Percentiles rank a stretch among this genome's conserved stretches.
Evolutionary conservation across 2,888 invertebrate genomes (phyloP).

Genomic region (Cheilosia vernalis): DNA sequence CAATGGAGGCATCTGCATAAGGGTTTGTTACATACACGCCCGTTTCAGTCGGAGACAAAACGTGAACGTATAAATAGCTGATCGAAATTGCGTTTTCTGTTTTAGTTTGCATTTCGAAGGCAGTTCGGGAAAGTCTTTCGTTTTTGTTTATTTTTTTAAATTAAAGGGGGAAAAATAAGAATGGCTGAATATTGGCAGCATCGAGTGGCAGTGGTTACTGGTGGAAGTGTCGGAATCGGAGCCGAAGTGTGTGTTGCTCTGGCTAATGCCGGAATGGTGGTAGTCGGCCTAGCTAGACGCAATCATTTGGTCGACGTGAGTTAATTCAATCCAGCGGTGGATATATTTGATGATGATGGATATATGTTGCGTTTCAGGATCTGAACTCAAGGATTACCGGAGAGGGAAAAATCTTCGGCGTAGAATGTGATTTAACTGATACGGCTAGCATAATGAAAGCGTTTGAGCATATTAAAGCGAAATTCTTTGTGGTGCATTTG

Average conservation of each 20-base stretch:
- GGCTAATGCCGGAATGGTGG: constrained; percentile 84
- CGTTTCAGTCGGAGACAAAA: background rate
- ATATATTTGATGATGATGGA: background rate
- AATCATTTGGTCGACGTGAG: constrained; percentile 83
- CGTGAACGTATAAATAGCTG: constrained; percentile 53
- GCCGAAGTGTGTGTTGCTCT: constrained; percentile 81
- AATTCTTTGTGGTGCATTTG: constrained; percentile 80
- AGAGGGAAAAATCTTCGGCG: constrained; percentile 80
- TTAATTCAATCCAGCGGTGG: background rate
- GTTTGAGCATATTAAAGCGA: constrained; percentile 80
- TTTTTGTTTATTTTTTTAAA: background rate
- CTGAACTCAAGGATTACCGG: constrained; percentile 79
- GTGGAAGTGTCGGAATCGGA: constrained; percentile 84
- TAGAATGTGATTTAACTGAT: constrained; percentile 81
- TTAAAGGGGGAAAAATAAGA: background rate
- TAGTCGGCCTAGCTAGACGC: constrained; percentile 85
- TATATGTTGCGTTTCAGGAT: constrained; percentile 77
- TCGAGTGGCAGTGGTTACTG: constrained; percentile 83
- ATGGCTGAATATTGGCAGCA: constrained; percentile 78
- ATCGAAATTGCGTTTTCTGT: background rate
- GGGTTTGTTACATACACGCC: constrained; percentile 10
- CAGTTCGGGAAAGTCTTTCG: background rate
- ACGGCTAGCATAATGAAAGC: constrained; percentile 79
- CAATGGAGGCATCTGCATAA: constrained; percentile 30
- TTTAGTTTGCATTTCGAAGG: constrained; percentile 45